Conservation (phyloP, 2,888 invertebrate genomes). For the Apomyelois bistriatella region DNA sequence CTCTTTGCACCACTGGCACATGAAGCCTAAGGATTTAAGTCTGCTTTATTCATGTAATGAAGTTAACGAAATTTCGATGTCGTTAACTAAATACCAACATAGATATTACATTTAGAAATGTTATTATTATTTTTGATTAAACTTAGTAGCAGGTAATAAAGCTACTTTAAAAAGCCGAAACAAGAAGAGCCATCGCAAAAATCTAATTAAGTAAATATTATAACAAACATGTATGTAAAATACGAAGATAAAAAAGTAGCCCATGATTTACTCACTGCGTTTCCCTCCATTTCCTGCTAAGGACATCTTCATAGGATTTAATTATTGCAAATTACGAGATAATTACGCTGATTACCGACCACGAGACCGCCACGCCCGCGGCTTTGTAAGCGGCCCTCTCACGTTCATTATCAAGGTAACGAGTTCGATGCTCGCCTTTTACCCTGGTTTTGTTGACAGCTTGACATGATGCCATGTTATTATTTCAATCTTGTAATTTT, state of each 20-base stretch:
- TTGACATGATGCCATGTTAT: neutral
- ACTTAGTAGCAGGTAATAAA: no score
- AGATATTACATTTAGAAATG: no score
- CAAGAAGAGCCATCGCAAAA: no score
- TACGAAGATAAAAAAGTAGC: neutral
- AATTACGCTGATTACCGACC: slow-evolving; percentile 2
- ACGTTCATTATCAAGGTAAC: slow-evolving; percentile 68
- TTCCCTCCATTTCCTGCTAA: slow-evolving; percentile 4
- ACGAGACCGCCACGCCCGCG: slow-evolving; percentile 25
- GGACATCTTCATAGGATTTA: neutral
- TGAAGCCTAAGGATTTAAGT: no score
- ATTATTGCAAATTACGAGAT: neutral
- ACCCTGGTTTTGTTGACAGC: neutral
- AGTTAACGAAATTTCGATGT: no score
- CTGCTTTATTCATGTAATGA: no score
- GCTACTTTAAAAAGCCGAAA: no score
- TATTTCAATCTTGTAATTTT: neutral
- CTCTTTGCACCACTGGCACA: no score
- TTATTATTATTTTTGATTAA: no score
- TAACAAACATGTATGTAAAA: no score
- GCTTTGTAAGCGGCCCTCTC: slow-evolving; percentile 45
- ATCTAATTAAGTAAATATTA: no score
- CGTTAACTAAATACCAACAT: no score
- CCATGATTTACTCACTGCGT: neutral
- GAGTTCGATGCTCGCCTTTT: slow-evolving; percentile 78